Evolutionary conservation across 2,797 vertebrate genomes (phyloP).

Genomic region (Macroramphosus scolopax): DNA sequence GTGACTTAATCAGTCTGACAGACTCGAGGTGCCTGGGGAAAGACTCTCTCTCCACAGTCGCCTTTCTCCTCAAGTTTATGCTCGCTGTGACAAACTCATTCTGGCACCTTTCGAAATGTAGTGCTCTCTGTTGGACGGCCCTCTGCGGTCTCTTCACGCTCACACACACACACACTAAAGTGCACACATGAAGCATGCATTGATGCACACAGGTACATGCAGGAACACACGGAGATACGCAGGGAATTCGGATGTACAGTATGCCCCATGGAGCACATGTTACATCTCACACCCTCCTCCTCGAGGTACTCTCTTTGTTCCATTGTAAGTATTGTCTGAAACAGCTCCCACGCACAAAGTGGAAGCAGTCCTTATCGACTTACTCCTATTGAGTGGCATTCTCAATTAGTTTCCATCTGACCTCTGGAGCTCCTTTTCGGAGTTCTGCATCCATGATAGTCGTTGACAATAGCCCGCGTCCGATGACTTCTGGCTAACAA

Average conservation of each 20-base stretch:
- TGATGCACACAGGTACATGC: slow-evolving; percentile 25
- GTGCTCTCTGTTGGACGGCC: slow-evolving; percentile 59
- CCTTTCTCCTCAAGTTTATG: slow-evolving; percentile 83
- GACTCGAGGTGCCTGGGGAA: slow-evolving; percentile 85
- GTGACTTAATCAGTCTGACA: slow-evolving; percentile 92
- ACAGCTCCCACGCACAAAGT: slow-evolving; percentile 38
- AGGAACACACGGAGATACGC: neutral
- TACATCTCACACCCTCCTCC: slow-evolving; percentile 36
- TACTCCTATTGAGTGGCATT: slow-evolving; percentile 56
- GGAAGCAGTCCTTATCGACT: slow-evolving; percentile 37
- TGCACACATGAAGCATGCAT: slow-evolving; percentile 29
- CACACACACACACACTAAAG: slow-evolving; percentile 38
- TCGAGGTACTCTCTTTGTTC: slow-evolving; percentile 18
- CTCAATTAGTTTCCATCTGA: slow-evolving; percentile 58
- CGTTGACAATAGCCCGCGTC: slow-evolving; percentile 44
- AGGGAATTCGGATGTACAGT: neutral
- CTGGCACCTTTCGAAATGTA: slow-evolving; percentile 82
- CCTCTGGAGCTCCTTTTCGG: slow-evolving; percentile 37
- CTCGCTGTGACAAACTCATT: slow-evolving; percentile 85
- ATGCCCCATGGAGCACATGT: slow-evolving; percentile 17
- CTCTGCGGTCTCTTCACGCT: slow-evolving; percentile 59
- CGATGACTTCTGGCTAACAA: slow-evolving; percentile 46
- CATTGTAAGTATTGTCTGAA: slow-evolving; percentile 35
- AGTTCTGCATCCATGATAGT: slow-evolving; percentile 14
- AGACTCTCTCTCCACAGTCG: slow-evolving; percentile 76